Evolutionary conservation across 2,113 vertebrate species (phyloP).

Genomic region (Anas platyrhynchos): DNA sequence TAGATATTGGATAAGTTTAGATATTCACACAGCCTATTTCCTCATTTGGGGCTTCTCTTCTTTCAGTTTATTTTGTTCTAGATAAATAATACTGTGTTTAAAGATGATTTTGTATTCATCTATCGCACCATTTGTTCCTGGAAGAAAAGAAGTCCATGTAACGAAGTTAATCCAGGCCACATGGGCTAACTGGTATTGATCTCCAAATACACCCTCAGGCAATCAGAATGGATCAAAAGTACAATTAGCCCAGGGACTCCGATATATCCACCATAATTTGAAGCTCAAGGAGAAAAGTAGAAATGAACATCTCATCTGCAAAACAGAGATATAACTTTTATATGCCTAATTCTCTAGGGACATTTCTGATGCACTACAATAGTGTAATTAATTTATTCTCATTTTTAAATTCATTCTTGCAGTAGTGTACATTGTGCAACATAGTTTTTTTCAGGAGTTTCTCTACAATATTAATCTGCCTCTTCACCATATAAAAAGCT

Average conservation of each 20-base stretch:
- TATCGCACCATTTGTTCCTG: background rate
- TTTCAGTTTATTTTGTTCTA: background rate
- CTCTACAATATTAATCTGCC: background rate
- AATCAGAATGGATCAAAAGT: constrained; percentile 21
- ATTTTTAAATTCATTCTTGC: background rate
- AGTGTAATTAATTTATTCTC: constrained; percentile 11
- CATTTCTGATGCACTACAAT: background rate
- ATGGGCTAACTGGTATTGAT: background rate
- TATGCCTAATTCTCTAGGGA: background rate
- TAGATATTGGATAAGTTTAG: background rate
- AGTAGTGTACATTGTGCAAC: background rate
- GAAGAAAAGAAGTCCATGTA: background rate
- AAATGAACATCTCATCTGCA: background rate
- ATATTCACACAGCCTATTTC: background rate
- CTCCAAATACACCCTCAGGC: background rate
- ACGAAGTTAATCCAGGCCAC: background rate
- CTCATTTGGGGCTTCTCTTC: background rate
- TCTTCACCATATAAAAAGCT: background rate
- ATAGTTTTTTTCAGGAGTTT: background rate
- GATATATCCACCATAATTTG: background rate
- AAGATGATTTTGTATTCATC: background rate
- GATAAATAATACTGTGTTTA: background rate
- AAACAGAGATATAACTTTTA: constrained; percentile 2
- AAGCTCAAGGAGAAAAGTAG: constrained; percentile 6
- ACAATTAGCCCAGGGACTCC: constrained; percentile 16